phyloP scores from a whole-genome alignment of 2,113 vertebrate species.

The Corythoichthys haematopterus region DNA sequence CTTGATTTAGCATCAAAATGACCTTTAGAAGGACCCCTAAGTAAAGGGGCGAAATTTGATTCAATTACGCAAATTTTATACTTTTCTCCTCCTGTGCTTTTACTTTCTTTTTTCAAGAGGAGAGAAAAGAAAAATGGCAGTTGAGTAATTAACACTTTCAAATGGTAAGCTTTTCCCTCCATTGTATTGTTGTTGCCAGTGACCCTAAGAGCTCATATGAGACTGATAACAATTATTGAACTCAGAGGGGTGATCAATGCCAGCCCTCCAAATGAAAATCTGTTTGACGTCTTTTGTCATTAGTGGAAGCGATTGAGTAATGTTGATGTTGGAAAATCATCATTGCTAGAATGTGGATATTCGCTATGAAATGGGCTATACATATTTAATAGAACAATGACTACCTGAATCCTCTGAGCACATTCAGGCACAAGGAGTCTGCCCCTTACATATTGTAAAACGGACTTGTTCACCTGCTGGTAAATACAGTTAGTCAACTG shows the following conservation, averaged over 20 bases:
- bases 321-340: constrained; percentile 38
- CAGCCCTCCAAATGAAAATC: no score
- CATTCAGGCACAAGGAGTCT: background rate
- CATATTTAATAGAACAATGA: constrained; percentile 19
- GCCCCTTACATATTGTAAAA: background rate
- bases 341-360: constrained; percentile 40
- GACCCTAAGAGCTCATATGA: background rate
- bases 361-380: constrained; percentile 45
- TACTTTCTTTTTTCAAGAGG: constrained; percentile 40
- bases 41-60: constrained; percentile 26
- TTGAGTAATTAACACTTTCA: constrained; percentile 44
- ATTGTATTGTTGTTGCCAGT: constrained; percentile 9
- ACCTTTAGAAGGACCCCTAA: constrained; percentile 15
- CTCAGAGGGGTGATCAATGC: no score
- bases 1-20: constrained; percentile 50
- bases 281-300: no score
- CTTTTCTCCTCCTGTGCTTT: constrained; percentile 31
- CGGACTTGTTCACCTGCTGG: background rate
- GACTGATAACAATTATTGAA: constrained; percentile 1
- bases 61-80: constrained; percentile 48
- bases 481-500: constrained; percentile 6
- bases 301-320: background rate
- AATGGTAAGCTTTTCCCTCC: constrained; percentile 32
- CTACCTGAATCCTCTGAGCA: constrained; percentile 11
- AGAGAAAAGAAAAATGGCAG: constrained; percentile 36